Percentiles rank a stretch among this genome's conserved stretches.
Conservation (phyloP, 2,113 vertebrate species). For the Microcebus lehilahytsara region DNA sequence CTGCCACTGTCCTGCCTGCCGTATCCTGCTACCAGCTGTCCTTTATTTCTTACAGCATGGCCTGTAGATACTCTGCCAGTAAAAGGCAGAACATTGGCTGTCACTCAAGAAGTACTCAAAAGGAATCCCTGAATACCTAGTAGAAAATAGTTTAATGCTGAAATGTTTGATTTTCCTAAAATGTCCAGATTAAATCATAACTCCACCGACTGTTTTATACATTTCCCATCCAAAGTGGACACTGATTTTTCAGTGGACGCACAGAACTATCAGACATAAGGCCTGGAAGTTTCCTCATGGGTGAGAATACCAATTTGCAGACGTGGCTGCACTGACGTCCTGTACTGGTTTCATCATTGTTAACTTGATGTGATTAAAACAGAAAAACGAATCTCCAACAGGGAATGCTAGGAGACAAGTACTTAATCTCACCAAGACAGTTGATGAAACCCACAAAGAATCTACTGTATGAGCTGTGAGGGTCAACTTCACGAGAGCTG, state of each 20-base stretch:
- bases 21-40: neutral
- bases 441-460: neutral
- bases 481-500: neutral
- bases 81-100: neutral
- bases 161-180: neutral
- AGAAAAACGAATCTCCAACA: neutral
- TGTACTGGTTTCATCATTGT: neutral
- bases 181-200: neutral
- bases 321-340: accelerated
- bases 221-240: neutral
- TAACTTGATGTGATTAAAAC: neutral
- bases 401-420: neutral
- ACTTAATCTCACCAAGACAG: neutral
- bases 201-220: neutral
- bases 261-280: neutral
- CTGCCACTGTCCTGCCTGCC: neutral
- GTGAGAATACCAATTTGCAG: neutral
- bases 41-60: neutral
- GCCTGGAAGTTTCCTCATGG: neutral
- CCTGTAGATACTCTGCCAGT: neutral
- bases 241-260: neutral
- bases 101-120: neutral
- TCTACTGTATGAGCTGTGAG: accelerated
- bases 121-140: neutral
- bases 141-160: neutral